Conservation (phyloP, 2,888 invertebrate species). For the Fissipunctia ypsillon region DNA sequence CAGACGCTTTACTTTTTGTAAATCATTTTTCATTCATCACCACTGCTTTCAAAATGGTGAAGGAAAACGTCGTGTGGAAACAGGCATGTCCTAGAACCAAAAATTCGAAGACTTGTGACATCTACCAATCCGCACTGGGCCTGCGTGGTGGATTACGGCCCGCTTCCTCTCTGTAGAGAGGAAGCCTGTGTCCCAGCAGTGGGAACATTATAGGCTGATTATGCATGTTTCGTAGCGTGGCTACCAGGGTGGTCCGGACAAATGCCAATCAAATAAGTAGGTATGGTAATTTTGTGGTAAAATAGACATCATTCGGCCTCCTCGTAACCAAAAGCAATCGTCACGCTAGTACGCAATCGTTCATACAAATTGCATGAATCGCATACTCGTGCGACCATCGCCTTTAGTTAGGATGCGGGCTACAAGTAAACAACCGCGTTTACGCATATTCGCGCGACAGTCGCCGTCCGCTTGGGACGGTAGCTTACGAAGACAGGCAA, state of each 20-base stretch:
- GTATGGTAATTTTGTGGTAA: not conserved
- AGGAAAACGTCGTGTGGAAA: no score
- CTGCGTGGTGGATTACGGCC: no score
- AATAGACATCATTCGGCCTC: accelerated
- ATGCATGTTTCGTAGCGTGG: no score
- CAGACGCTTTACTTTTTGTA: no score
- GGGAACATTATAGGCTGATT: no score
- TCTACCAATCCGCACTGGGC: no score
- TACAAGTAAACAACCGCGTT: not conserved
- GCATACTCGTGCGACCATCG: not conserved
- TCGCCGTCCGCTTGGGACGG: not conserved
- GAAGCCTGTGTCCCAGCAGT: no score
- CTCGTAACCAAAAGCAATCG: not conserved
- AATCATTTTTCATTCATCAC: no score
- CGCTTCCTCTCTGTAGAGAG: no score
- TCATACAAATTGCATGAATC: not conserved
- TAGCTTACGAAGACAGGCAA: not conserved
- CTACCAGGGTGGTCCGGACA: not conserved
- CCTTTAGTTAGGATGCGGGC: not conserved
- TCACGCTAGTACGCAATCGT: not conserved
- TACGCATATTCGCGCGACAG: not conserved
- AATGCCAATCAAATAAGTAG: not conserved
- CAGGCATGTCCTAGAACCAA: no score
- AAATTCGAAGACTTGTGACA: no score
- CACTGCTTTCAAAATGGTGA: no score